A percentile compares a stretch with the other conserved stretches of the same genome.
These are phyloP conservation scores for Noctua janthe DNA, from an alignment of 2,888 invertebrate species.

Conservation along the genomic window DNA sequence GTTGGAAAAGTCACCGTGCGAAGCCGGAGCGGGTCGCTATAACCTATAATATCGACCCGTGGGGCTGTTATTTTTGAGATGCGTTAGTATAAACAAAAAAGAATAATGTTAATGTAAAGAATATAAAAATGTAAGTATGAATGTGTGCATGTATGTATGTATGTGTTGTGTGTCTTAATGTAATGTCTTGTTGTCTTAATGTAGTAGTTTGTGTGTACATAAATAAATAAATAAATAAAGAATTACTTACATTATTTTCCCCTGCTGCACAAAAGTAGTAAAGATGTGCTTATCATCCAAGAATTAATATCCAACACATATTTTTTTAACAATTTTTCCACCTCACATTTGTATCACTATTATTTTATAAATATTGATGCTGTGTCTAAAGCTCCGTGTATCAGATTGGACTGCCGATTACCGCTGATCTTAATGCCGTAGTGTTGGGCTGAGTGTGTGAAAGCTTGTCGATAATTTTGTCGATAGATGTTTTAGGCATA, in stretches of 20 bases:
- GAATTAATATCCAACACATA: not conserved
- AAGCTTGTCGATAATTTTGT: constrained; percentile 44
- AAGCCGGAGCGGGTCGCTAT: too few relatives aligned
- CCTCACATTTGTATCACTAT: constrained; percentile 21
- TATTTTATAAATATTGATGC: not conserved
- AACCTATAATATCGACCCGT: too few relatives aligned
- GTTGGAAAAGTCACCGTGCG: too few relatives aligned
- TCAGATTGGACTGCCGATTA: constrained; percentile 54
- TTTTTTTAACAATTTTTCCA: not conserved
- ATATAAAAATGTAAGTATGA: too few relatives aligned
- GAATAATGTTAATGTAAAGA: too few relatives aligned
- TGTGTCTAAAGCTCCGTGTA: constrained; percentile 26
- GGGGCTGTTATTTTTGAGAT: too few relatives aligned
- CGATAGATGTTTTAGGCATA: constrained; percentile 1
- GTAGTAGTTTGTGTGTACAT: too few relatives aligned
- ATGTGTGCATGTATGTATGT: too few relatives aligned
- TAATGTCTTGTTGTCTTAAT: too few relatives aligned
- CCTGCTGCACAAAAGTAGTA: not conserved
- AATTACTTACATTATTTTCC: constrained; percentile 7
- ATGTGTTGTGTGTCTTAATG: too few relatives aligned
- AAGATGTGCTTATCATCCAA: not conserved
- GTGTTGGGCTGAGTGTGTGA: constrained; percentile 41
- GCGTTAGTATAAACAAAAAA: not conserved
- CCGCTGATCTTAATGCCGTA: constrained; percentile 42
- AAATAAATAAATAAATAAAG: too few relatives aligned